Evolutionary conservation across 1,140 invertebrate genomes (phyloP), one percentile per base, ranked within the genome.

Genomic region (Antheraea pernyi): DNA sequence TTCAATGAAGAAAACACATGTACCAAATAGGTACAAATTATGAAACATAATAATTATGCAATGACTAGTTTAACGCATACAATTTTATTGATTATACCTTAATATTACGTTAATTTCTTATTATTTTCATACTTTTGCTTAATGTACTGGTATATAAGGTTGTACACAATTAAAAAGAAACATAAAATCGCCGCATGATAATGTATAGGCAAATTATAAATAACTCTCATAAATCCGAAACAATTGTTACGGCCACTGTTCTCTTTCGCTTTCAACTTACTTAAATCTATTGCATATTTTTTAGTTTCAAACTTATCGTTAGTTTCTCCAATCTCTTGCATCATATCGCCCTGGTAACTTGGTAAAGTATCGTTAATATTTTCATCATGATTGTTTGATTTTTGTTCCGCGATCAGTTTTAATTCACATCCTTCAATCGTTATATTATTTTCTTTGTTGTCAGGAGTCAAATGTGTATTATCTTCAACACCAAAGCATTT

Each of bases 121-220:
- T 79, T 80, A 71, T 73, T 76, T 71, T 76, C 65, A 75, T 75
- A 88, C 77, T 91, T 87, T 84, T 91, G 82, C 78, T 92, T 91
- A 81, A 89, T 85, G 72, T 92, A 89, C 78, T 92, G 91, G 83
- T 90, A 88, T 72, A 92, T 76, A 77, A 93, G 82, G 83, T 93
- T 93, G 85, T 93, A 93, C 84, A 91, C 80, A 86, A 92, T 89
- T 84, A 93, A 83, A 71, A 92, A 78, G 74, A 92, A 87, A 87
- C 92, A 93, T 74, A 93, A 70, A 78, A 93, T 89, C 65, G 84
- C 86, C 71, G 92, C 89, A 72, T 92, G 91, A 83, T 93, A 93
- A 85, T 93, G 92, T 83, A 88, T 88, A 65, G 92, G 92, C 86
- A 93, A 84, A 67, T 89, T 92, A 74, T 85, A 91, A 69, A 92